phyloP scores from a whole-genome alignment of 2,113 vertebrate genomes.

The Strigops habroptila region DNA sequence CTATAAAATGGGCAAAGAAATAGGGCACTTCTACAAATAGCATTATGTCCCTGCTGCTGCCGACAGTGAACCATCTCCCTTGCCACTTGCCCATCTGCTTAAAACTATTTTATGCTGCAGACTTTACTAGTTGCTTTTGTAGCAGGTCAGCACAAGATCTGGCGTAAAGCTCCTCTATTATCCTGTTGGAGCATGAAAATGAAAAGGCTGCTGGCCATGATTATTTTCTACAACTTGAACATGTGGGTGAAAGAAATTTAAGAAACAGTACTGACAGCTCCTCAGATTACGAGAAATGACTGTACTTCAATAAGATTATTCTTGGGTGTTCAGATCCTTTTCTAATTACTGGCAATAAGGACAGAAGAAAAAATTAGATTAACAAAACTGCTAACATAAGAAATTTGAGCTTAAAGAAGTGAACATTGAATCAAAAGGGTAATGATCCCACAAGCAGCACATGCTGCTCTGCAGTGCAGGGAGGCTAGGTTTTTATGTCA shows the following conservation, averaged over 20 bases:
- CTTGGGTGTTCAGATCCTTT: neutral
- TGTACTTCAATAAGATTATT: neutral
- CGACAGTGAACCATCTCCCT: neutral
- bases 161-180: neutral
- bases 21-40: neutral
- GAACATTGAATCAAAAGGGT: conserved; percentile 11
- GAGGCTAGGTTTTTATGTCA: neutral
- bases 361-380: conserved; percentile 7
- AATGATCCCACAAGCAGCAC: conserved; percentile 12
- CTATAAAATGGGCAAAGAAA: neutral
- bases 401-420: conserved; percentile 26
- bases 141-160: neutral
- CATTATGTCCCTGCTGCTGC: neutral
- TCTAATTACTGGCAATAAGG: conserved; percentile 40
- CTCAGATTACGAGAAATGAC: neutral
- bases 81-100: neutral
- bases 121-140: neutral
- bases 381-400: conserved; percentile 13
- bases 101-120: neutral
- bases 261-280: neutral
- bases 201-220: neutral
- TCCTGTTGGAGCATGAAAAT: neutral
- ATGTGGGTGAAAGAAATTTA: neutral
- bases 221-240: neutral
- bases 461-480: neutral